These are phyloP conservation scores for Halichoeres trimaculatus DNA, from an alignment of 2,113 vertebrate species.

Conservation along the genomic window DNA sequence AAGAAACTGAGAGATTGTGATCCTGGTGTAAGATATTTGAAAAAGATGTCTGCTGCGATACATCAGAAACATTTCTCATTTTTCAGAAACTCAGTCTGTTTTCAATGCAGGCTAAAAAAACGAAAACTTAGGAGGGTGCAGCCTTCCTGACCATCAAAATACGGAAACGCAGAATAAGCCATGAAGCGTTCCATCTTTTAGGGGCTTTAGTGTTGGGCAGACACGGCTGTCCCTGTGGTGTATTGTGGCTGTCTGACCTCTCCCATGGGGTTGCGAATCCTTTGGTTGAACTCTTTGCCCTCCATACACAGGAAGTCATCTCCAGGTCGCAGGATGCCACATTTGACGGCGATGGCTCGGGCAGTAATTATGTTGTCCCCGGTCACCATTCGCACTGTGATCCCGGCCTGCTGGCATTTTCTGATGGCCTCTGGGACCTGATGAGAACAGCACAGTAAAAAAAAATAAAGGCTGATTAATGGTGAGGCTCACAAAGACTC, in stretches of 20 bases:
- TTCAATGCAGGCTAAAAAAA: too few species aligned
- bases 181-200: too few species aligned
- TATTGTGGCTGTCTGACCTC: constrained; percentile 83
- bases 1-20: too few species aligned
- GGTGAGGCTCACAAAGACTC: not conserved
- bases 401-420: constrained; percentile 95
- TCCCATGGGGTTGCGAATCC: constrained; percentile 94
- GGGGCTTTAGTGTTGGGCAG: not conserved
- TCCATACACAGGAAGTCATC: constrained; percentile 97
- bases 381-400: constrained; percentile 99
- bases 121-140: too few species aligned
- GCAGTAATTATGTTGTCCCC: constrained; percentile 99
- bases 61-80: too few species aligned
- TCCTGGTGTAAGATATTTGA: too few species aligned
- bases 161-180: too few species aligned
- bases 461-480: not conserved
- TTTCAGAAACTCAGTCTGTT: too few species aligned
- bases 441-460: not conserved
- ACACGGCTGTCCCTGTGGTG: too few species aligned
- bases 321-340: constrained; percentile 94
- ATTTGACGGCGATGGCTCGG: constrained; percentile 94
- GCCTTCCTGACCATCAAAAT: too few species aligned
- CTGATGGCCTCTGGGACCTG: constrained; percentile 98
- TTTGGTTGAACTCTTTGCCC: constrained; percentile 96
- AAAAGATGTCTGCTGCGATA: too few species aligned